Evolutionary conservation across 2,888 invertebrate genomes (phyloP).

Genomic region (Drosophila helvetica): DNA sequence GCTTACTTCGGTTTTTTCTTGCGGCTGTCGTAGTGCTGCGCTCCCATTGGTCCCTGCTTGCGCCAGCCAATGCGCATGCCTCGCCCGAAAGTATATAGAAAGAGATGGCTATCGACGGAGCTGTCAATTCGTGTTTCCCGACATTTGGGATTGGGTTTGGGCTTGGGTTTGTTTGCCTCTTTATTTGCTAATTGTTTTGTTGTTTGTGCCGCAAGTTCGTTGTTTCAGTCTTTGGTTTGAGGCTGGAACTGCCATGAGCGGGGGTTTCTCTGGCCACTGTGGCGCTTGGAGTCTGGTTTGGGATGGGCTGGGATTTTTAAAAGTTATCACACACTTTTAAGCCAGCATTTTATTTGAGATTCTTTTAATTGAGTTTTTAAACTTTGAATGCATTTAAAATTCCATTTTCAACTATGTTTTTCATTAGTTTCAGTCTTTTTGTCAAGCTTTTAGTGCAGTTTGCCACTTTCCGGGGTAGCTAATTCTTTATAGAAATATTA

Average conservation of each 20-base stretch:
- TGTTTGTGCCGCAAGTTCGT: slow-evolving; percentile 60
- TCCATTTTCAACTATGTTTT: too few species aligned
- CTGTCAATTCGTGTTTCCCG: slow-evolving; percentile 35
- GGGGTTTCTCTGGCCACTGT: background rate
- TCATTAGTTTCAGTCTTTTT: too few species aligned
- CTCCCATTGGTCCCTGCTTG: slow-evolving; percentile 46
- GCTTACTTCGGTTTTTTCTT: slow-evolving; percentile 6
- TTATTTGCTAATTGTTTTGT: slow-evolving; percentile 59
- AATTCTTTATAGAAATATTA: too few species aligned
- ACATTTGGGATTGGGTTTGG: slow-evolving; percentile 13
- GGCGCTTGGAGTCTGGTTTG: background rate
- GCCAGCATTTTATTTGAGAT: background rate
- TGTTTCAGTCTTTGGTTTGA: slow-evolving; percentile 76
- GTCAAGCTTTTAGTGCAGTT: too few species aligned
- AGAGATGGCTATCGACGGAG: slow-evolving; percentile 31
- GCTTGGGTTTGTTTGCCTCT: slow-evolving; percentile 14
- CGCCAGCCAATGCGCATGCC: slow-evolving; percentile 67
- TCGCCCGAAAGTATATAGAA: slow-evolving; percentile 22
- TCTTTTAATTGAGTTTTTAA: background rate
- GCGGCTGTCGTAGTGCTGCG: background rate
- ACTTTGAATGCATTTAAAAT: background rate
- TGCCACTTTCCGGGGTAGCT: too few species aligned
- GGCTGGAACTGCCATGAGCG: slow-evolving; percentile 32
- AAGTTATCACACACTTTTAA: too few species aligned
- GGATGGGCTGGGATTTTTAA: background rate